phyloP scores from a whole-genome alignment of 2,888 invertebrate genomes.

The Lasioglossum pauxillum region DNA sequence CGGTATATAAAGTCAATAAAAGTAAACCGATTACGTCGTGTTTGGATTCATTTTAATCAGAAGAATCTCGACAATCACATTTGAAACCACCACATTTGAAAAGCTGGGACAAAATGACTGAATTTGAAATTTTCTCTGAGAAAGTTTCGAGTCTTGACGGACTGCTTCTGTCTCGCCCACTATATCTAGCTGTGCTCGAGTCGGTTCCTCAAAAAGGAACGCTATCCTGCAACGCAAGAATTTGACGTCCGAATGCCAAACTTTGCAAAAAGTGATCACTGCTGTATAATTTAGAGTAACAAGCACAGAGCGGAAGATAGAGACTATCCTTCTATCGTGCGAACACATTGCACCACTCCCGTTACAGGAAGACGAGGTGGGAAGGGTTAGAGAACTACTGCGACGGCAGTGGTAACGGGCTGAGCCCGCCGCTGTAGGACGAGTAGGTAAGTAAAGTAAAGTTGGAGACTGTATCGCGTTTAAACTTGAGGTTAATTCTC shows the following conservation, averaged over 20 bases:
- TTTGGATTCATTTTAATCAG: not conserved
- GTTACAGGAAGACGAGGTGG: constrained; percentile 13
- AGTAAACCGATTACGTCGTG: not conserved
- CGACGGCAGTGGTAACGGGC: constrained; percentile 36
- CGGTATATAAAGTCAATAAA: too few relatives aligned
- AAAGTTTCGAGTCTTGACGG: too few relatives aligned
- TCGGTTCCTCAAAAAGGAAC: not conserved
- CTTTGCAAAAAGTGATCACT: not conserved
- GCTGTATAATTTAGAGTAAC: constrained; percentile 72
- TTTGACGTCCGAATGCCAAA: not conserved
- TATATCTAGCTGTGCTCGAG: not conserved
- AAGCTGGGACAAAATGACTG: too few relatives aligned
- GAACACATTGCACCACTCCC: constrained; percentile 16
- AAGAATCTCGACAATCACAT: not conserved
- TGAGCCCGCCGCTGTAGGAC: constrained; percentile 54
- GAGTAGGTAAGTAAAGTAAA: constrained; percentile 69
- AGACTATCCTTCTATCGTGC: constrained; percentile 45
- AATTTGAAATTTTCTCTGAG: too few relatives aligned
- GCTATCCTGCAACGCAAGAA: not conserved
- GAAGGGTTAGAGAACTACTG: constrained; percentile 33
- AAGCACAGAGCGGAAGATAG: constrained; percentile 59
- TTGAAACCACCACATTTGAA: not conserved
- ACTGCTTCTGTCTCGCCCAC: too few relatives aligned
- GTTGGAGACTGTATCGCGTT: constrained; percentile 72
- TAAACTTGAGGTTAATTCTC: constrained; percentile 78